A percentile compares a stretch with the other conserved stretches of the same genome.
Conservation (phyloP, 2,113 vertebrate genomes). For the Mustela lutreola region DNA sequence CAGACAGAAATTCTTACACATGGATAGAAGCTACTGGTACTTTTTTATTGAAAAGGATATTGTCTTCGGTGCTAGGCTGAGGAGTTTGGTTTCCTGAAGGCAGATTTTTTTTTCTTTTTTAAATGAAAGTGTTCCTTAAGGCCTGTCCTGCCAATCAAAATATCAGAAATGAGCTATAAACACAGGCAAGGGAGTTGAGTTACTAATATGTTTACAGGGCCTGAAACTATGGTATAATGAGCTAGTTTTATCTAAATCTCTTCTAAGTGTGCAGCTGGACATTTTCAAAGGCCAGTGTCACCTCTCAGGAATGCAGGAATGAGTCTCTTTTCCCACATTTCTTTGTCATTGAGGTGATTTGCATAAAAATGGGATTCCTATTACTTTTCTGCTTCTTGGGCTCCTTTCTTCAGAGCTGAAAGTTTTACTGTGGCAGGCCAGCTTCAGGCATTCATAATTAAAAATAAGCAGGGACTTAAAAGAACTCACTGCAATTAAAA, state of each 20-base stretch:
- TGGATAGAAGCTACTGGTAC: background rate
- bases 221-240: slow-evolving; percentile 66
- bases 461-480: slow-evolving; percentile 78
- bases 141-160: slow-evolving; percentile 68
- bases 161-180: slow-evolving; percentile 64
- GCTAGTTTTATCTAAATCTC: slow-evolving; percentile 54
- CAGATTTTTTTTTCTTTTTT: slow-evolving; percentile 22
- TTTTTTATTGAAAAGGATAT: background rate
- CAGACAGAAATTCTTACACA: background rate
- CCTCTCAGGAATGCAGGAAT: slow-evolving; percentile 42
- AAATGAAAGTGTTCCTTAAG: slow-evolving; percentile 57
- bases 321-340: slow-evolving; percentile 37
- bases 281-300: slow-evolving; percentile 70
- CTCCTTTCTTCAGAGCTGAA: slow-evolving; percentile 55
- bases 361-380: slow-evolving; percentile 70
- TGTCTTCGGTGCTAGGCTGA: background rate
- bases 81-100: slow-evolving; percentile 25
- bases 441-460: slow-evolving; percentile 75
- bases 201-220: slow-evolving; percentile 34
- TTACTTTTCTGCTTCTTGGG: slow-evolving; percentile 45
- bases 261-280: slow-evolving; percentile 47
- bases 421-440: slow-evolving; percentile 44
- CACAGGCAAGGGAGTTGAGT: background rate
- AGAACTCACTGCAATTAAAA: slow-evolving; percentile 76
- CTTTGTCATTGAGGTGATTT: slow-evolving; percentile 69